Conservation (phyloP, 2,888 invertebrate genomes). For the Drosophila atripex region DNA sequence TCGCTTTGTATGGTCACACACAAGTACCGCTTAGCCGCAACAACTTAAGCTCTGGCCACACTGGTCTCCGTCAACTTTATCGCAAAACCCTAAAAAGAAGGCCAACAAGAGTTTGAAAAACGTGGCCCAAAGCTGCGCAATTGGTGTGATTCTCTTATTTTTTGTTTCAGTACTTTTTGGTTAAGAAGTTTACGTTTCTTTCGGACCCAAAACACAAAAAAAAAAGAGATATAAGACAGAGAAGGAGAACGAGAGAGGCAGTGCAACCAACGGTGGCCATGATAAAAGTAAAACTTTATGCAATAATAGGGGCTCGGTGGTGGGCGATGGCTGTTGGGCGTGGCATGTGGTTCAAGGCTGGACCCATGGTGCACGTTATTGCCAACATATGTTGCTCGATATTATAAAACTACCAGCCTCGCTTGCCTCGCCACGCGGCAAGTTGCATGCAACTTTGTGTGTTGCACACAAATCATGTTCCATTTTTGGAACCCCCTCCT, state of each 20-base stretch:
- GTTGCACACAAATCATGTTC: constrained; percentile 43
- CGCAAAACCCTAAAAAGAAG: neutral
- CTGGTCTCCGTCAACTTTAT: constrained; percentile 25
- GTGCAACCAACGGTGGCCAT: constrained; percentile 18
- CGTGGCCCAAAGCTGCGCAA: constrained; percentile 56
- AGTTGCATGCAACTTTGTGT: constrained; percentile 47
- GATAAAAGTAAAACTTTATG: constrained; percentile 71
- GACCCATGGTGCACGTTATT: constrained; percentile 58
- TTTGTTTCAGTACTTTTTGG: constrained; percentile 27
- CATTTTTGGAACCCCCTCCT: constrained; percentile 11
- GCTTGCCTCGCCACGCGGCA: constrained; percentile 8
- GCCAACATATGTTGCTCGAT: constrained; percentile 72
- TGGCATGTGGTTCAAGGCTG: constrained; percentile 20
- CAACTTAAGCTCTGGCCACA: constrained; percentile 41
- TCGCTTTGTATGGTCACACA: constrained; percentile 45
- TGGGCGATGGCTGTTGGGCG: neutral
- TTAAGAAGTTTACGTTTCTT: constrained; percentile 38
- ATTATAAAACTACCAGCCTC: constrained; percentile 54
- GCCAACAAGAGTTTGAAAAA: constrained; percentile 24
- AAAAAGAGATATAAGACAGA: neutral
- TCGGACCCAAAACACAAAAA: neutral
- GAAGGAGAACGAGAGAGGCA: neutral
- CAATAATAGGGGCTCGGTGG: constrained; percentile 60
- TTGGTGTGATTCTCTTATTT: constrained; percentile 22
- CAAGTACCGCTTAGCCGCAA: constrained; percentile 19